Base-by-base conservation (phyloP, 2,888 invertebrate species). In the Oligia fasciuncula region DNA sequence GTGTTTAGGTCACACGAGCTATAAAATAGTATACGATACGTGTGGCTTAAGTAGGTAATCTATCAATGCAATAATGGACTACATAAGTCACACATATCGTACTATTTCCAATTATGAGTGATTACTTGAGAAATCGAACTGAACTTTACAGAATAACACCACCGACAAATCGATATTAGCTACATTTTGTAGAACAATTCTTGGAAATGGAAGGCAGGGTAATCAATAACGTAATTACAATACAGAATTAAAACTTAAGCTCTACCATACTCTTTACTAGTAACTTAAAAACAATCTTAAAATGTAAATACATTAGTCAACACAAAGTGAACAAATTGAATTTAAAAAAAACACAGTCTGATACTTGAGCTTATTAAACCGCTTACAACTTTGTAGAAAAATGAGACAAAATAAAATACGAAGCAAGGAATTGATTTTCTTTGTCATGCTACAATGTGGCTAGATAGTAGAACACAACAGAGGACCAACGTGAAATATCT, bases 341-440 rank as follows among this genome's bases (percentile, higher is more conserved):
- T 29, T 51, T 17, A 29, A 66, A 71, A 69, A 65, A 69, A 23
- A 80, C 4, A 35, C 35, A n/a, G n/a, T 46, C 35, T 62, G 43
- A n/a, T 67, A 60, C 70, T 63, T 63, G 62, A 75, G 40, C 72
- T 69, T 63, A 66, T 51, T 29, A 29, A 1, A 63, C 66, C 35
- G 51, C 46, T 73, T 66, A 83, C 46, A 77, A 86, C 73, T 70
- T 73, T 73, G 69, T 70, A 35, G 60, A 70, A 80, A 67, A 65
- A 49, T 73, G 51, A 29, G 40, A 63, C 46, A 57, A 72, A 65
- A 73, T 46, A 66, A 83, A 86, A 86, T 68, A 83, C 70, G 54
- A 77, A 29, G 29, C 29, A 29, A 77, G 66, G 9, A 71, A 86
- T 86, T 68, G 71, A 86, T 86, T 84, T 77, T 83, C 76, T 69